These are phyloP conservation scores for Nomada goodeniana DNA, from an alignment of 2,888 invertebrate genomes.

Conservation along the genomic window DNA sequence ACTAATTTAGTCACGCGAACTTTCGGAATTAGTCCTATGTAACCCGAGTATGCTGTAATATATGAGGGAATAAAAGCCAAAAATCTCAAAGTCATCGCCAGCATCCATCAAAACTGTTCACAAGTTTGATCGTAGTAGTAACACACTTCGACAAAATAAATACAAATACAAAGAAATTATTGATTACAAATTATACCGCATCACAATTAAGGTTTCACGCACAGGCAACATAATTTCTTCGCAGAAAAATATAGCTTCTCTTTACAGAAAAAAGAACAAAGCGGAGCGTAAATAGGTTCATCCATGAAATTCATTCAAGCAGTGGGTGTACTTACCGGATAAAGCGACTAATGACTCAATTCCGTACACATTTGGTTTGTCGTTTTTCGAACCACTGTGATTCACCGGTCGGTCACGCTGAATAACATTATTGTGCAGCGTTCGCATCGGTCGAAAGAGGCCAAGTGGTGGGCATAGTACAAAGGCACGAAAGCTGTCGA, in stretches of 20 bases:
- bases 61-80: too few species aligned
- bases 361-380: conserved; percentile 36
- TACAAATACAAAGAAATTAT: neutral
- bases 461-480: conserved; percentile 51
- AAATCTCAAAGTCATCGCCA: too few species aligned
- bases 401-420: conserved; percentile 66
- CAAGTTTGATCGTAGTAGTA: too few species aligned
- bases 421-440: conserved; percentile 72
- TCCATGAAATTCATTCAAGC: neutral
- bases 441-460: conserved; percentile 68
- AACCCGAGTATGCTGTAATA: too few species aligned
- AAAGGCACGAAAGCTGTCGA: conserved; percentile 71
- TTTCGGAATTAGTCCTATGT: conserved; percentile 14
- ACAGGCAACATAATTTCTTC: too few species aligned
- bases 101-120: too few species aligned
- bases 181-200: neutral
- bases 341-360: conserved; percentile 58
- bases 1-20: conserved; percentile 21
- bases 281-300: neutral
- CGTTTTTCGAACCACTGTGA: conserved; percentile 56
- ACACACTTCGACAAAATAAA: too few species aligned
- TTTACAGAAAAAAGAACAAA: neutral
- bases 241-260: neutral
- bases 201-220: too few species aligned
- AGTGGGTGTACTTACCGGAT: conserved; percentile 6